Evolutionary conservation across 2,113 vertebrate genomes (phyloP).

Genomic region (Aspidoscelis tigris): DNA sequence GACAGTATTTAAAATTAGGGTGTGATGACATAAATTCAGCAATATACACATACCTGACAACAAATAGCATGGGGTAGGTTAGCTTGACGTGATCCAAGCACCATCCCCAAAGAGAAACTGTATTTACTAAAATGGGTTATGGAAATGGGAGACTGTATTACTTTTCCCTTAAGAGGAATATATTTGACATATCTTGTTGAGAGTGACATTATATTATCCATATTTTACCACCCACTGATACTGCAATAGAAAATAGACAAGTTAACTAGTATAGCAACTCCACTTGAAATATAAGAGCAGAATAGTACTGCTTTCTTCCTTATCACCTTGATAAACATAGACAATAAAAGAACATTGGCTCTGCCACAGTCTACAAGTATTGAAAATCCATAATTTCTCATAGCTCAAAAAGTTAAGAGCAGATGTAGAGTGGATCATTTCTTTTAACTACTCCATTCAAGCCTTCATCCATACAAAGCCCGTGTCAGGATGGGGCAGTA

Average conservation of each 20-base stretch:
- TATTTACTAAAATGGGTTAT: conserved; percentile 18
- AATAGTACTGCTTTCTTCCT: too few relatives aligned
- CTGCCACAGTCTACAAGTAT: neutral
- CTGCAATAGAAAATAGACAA: conserved; percentile 40
- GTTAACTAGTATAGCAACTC: conserved; percentile 3
- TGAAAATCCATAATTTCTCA: neutral
- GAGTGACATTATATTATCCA: conserved; percentile 37
- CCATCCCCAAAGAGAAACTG: conserved; percentile 1
- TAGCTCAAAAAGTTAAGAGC: neutral
- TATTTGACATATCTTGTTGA: accelerated
- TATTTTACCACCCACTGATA: conserved; percentile 41
- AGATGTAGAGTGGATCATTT: neutral
- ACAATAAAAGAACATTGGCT: neutral
- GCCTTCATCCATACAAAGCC: too few relatives aligned
- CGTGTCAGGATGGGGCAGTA: neutral
- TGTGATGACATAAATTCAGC: neutral
- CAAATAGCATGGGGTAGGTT: conserved; percentile 18
- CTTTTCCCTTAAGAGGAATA: conserved; percentile 24
- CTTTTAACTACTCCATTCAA: too few relatives aligned
- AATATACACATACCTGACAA: neutral
- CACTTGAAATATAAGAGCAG: neutral
- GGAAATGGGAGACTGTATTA: conserved; percentile 21
- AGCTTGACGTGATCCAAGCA: conserved; percentile 13
- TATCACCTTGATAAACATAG: neutral
- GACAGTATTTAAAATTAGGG: conserved; percentile 9